Base-by-base conservation (phyloP, 1,140 invertebrate genomes). In the Zaprionus inermis region DNA sequence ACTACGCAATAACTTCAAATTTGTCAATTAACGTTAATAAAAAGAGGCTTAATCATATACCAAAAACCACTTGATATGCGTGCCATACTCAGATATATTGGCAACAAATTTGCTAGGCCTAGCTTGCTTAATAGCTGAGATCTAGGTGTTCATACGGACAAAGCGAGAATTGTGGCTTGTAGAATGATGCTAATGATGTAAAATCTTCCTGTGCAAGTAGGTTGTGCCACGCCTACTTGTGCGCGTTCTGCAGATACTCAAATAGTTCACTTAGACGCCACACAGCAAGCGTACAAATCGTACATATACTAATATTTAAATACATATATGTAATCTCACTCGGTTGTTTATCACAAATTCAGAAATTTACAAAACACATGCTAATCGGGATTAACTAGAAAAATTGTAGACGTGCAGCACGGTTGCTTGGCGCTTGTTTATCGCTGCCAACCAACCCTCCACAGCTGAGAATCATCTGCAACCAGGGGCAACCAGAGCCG, bases 371-470 rank as follows among this genome's bases (percentile, higher is more conserved):
- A 69, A 55, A 22, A 14, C 14, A 69, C 18, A 73, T 49, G 11
- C 56, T 46, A 20, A 52, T 55, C 60, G 30, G n/a, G 18, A 36
- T 12, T 22, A 68, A 46, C 59, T 22, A 32, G 9, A 10, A 32
- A 68, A 56, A 49, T 54, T 58, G n/a, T 41, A 52, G 34, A 72
- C 44, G 54, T 41, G 6, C 34, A 44, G 4, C 11, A 20, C 11
- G 71, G 70, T 72, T 73, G 71, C 64, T 20, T 59, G 70, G 63
- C 63, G 57, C n/a, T 16, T 58, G 54, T 12, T 38, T 22, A 24
- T 32, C 10, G 18, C 32, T n/a, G 52, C 44, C 16, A 46, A 46
- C n/a, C n/a, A n/a, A n/a, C n/a, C n/a, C n/a, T n/a, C n/a, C n/a
- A n/a, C n/a, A n/a, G n/a, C n/a, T n/a, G n/a, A 38, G 14, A n/a